Base-by-base conservation (phyloP, 2,888 invertebrate species). In the Cephus sareptanus region DNA sequence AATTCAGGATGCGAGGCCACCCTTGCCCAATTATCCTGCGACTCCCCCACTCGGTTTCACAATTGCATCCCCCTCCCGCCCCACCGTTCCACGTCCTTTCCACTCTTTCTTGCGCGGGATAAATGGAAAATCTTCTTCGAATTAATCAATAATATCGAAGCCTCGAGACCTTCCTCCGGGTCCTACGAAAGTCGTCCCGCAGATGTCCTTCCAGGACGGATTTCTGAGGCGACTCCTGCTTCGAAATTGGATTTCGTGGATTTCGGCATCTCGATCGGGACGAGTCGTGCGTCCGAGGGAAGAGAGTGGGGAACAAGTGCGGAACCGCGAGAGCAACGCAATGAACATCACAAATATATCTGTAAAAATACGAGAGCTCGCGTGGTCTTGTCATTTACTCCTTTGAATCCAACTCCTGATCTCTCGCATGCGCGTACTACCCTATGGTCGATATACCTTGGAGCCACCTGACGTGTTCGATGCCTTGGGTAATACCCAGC, bases 381-480 rank as follows among this genome's bases (percentile, higher is more conserved):
- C 4, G 15, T 13, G 23, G 71, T 71, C 31, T 71, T 33, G 71
- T 71, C 33, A 31, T 71, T 71, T 71, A 31, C 71, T 33, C 30
- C 71, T 71, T 15, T 71, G 12, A 71, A 71, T 71, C 71, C 71
- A 9, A 71, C 31, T 33, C 56, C 71, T 71, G 31, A 33, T 71
- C 71, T 33, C 71, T 33, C 71, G 71, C 71, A 71, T 71, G 71
- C 71, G 71, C 33, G 31, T 6, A 70, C 30, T 6, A 71, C 71
- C 6, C 33, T 31, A 15, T 71, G 71, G 71, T 71, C 71, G 71
- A 71, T 71, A 71, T 33, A 71, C 31, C 23, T 9, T 31, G 12
- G 71, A 71, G n/a, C 71, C 71, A 33, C 71, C 71, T 71, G 31
- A 71, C 71, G 30, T 33, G 31, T 71, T 71, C 71, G 71, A 56